Evolutionary conservation across 2,888 invertebrate species (phyloP), one percentile per base, ranked within the genome.

Genomic region (Drosophila falleni): DNA sequence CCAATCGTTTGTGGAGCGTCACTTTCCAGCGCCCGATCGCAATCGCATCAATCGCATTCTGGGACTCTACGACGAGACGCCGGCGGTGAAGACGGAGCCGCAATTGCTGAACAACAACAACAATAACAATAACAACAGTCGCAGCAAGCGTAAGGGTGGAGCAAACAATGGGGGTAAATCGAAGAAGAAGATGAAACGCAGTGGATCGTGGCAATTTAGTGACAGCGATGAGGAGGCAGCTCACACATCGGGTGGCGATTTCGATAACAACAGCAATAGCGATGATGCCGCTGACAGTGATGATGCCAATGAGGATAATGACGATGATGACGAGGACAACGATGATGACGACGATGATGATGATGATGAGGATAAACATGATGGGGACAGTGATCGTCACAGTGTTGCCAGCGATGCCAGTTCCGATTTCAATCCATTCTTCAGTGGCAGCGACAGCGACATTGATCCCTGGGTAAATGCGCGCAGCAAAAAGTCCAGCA

Each of bases 11-110:
- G 98, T 99, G 0, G 99, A 99, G 93, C 99, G 99, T 91, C 99
- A 99, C 93, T 99, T 99, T 91, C 99, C 99, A 0, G 98, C 98
- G 0, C 98, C 98, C 4, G 97, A 98, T 93, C 94, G 98, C 55
- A 95, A 95, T 91, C 95, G 97, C 73, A 97, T 97, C 83, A 95
- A 96, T 91, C 94, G 96, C 10, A 93, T 97, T 63, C 93, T 97
- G 50, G 97, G 96, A 0, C 90, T 96, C 9, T 95, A 95, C 81
- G 91, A 93, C 31, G 89, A 89, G 31, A 9, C 63, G 5, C 78
- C 53, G 63, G 61, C 51, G 49, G 54, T 58, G 54, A 76, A 68
- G 44, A 54, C 66, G 41, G 71, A 71, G 19, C 13, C 65, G n/a
- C 41, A 61, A 9, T 71, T 80, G 13, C n/a, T 63, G 8, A 60